Evolutionary conservation across 2,888 invertebrate genomes (phyloP).

Genomic region (Himalopsyche tibetana): DNA sequence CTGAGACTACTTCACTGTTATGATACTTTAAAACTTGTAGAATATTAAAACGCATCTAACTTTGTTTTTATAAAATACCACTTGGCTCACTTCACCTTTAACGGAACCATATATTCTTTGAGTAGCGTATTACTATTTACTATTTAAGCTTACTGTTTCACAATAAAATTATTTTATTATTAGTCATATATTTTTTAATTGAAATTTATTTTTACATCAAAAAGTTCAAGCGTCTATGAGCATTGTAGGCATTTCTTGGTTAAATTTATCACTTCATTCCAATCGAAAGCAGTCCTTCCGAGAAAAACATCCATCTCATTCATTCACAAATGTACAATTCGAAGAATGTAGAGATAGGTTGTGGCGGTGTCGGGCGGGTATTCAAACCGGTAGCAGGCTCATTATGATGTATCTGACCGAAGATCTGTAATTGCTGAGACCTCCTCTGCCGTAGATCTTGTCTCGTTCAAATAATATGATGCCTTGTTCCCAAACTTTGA

Average conservation of each 20-base stretch:
- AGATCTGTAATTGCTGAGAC: slow-evolving; percentile 61
- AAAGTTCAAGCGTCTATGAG: not conserved
- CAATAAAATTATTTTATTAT: no score
- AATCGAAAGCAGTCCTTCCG: not conserved
- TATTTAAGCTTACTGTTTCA: no score
- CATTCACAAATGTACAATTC: not conserved
- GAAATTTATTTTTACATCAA: not conserved
- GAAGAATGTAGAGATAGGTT: not conserved
- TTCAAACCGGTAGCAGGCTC: slow-evolving; percentile 49
- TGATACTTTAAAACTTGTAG: no score
- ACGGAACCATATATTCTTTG: no score
- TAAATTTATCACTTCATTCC: slow-evolving; percentile 34
- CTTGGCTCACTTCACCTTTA: no score
- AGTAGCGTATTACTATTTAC: no score
- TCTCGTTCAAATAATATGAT: slow-evolving; percentile 49
- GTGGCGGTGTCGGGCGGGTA: not conserved
- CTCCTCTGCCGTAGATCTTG: slow-evolving; percentile 60
- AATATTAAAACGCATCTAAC: no score
- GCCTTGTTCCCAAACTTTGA: slow-evolving; percentile 32
- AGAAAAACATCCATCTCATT: not conserved
- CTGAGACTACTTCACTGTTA: no score
- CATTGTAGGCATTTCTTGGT: not conserved
- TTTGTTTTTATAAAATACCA: no score
- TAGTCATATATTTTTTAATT: not conserved
- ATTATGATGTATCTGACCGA: slow-evolving; percentile 59